Conservation (phyloP, 2,888 invertebrate genomes). For the Mythimna ferrago region DNA sequence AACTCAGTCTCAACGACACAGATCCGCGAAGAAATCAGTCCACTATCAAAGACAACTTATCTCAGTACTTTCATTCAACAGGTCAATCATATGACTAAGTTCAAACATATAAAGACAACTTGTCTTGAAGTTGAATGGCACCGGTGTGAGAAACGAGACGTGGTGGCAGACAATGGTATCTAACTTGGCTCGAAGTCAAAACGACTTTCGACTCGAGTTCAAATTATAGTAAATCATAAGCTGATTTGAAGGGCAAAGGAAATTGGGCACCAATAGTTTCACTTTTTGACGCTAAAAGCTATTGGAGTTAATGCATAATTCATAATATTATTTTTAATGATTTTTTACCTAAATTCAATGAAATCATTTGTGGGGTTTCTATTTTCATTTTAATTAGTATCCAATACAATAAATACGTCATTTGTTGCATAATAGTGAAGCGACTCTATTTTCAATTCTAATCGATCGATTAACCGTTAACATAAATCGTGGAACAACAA, state of each 20-base stretch:
- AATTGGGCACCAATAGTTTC: too few species aligned
- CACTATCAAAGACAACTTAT: slow-evolving; percentile 5
- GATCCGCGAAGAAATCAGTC: background rate
- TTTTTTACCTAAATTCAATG: too few species aligned
- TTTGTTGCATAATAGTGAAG: too few species aligned
- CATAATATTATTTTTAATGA: too few species aligned
- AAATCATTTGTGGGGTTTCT: too few species aligned
- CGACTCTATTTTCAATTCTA: too few species aligned
- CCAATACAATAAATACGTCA: too few species aligned
- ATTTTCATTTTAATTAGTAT: too few species aligned
- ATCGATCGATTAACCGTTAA: too few species aligned
- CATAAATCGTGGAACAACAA: too few species aligned
- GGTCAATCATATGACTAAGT: slow-evolving; percentile 24
- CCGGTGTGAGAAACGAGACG: slow-evolving; percentile 49
- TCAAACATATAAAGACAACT: slow-evolving; percentile 39
- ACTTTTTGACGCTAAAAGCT: too few species aligned
- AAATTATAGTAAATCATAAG: background rate
- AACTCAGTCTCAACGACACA: background rate
- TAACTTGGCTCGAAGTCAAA: slow-evolving; percentile 1
- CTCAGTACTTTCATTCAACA: slow-evolving; percentile 21
- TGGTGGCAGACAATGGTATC: slow-evolving; percentile 40
- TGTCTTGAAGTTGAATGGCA: slow-evolving; percentile 23
- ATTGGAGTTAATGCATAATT: too few species aligned
- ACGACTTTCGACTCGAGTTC: slow-evolving; percentile 26
- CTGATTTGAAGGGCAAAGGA: background rate